Percentiles rank a stretch among this genome's conserved stretches.
Conservation (phyloP, 37 sponge, comb jelly and placozoan species). For the Amphimedon queenslandica region DNA sequence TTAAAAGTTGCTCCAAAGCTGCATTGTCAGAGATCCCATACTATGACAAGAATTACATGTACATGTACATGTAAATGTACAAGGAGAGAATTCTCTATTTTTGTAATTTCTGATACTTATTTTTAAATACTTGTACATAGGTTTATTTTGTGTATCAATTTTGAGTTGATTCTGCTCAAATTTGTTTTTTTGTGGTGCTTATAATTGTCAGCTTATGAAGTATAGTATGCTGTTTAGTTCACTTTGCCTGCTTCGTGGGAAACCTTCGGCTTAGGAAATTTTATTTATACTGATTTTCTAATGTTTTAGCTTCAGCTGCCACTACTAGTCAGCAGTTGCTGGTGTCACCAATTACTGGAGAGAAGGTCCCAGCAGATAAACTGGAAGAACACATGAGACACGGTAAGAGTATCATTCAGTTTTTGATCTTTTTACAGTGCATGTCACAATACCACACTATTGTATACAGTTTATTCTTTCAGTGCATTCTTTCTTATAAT, state of each 20-base stretch:
- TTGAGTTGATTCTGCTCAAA: too few species aligned
- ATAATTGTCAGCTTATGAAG: background rate
- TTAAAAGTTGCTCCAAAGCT: background rate
- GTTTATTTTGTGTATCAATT: too few species aligned
- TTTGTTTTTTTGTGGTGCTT: too few species aligned
- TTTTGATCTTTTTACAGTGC: background rate
- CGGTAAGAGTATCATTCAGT: constrained; percentile 30
- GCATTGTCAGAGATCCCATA: background rate
- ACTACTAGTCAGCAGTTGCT: constrained; percentile 57
- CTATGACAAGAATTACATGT: background rate
- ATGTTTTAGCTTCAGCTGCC: constrained; percentile 17
- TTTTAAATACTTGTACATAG: too few species aligned
- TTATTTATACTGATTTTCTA: background rate
- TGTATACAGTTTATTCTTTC: background rate
- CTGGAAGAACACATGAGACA: constrained; percentile 88
- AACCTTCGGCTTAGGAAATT: too few species aligned
- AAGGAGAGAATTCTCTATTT: too few species aligned
- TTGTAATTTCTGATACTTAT: too few species aligned
- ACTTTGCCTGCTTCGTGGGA: too few species aligned
- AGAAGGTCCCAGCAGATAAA: constrained; percentile 81
- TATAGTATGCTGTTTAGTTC: background rate
- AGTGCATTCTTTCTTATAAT: background rate
- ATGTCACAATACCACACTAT: background rate
- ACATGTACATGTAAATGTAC: background rate
- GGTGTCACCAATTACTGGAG: constrained; percentile 95